Evolutionary conservation across 2,797 vertebrate species (phyloP), one percentile per base, ranked within the genome.

Genomic region (Phoebastria nigripes): DNA sequence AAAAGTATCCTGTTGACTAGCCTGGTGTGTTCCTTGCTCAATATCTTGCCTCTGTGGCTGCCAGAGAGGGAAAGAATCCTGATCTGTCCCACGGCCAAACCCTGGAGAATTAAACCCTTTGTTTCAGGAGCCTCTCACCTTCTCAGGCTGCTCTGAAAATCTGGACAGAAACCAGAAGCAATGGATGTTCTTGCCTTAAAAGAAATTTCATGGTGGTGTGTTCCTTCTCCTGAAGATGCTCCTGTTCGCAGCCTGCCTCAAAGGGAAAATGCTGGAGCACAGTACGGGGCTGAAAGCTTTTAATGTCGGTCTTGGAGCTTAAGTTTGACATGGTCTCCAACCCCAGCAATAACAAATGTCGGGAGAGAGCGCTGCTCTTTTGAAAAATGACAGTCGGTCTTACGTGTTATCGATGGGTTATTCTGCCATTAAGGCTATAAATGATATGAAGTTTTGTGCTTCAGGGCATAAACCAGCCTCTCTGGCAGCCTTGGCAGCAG

Each of bases 41-140:
- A 4, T 82, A 63, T 94, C 96, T 94, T 49, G 69, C 78, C 4
- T n/a, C 44, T 83, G 55, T n/a, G 46, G 42, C 92, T 97, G 96
- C 96, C 85, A 87, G 90, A 86, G 73, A 95, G 87, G 82, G 89
- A 97, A 97, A 93, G 90, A 96, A 97, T 97, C 91, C 73, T 78
- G 78, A 93, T 94, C 89, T 96, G 93, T 92, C 79, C 81, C 93
- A 15, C 1, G 0, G 83, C 94, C 96, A 97, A 96, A 93, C 26
- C 77, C 55, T 9, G 9, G 89, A 91, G 56, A 97, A 96, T 35
- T 47, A 71, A 94, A 87, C 52, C 58, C 91, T 97, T 98, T 97
- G 96, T 98, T 76, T 95, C 44, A 42, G 44, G 54, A 93, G 52
- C 77, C 49, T 96, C 97, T 95, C 82, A 95, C 89, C 92, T 97